Percentiles rank a stretch among this genome's conserved stretches.
These are phyloP conservation scores for Drosophila lini DNA, from an alignment of 1,140 invertebrate species.

Conservation along the genomic window DNA sequence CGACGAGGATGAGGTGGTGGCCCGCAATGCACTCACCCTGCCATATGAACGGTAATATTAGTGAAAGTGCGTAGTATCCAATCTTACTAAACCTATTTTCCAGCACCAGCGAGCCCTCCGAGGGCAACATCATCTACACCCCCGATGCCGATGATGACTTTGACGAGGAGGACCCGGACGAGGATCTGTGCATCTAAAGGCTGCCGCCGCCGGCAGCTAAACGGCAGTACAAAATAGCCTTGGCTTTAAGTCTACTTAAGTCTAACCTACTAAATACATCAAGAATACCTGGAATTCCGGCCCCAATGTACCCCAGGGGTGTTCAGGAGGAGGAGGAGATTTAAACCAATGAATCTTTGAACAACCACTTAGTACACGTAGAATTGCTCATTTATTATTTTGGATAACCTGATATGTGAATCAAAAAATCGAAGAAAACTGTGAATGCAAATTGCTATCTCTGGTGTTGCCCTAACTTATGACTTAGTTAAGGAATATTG, in stretches of 20 bases:
- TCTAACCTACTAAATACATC: constrained; percentile 46
- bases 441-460: constrained; percentile 26
- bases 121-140: constrained; percentile 85
- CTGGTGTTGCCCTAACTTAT: constrained; percentile 38
- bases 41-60: constrained; percentile 79
- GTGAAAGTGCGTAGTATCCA: background rate
- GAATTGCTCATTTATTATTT: constrained; percentile 56
- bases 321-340: constrained; percentile 6
- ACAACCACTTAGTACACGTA: constrained; percentile 39
- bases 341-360: constrained; percentile 22
- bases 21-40: constrained; percentile 80
- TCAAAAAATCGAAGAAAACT: constrained; percentile 45
- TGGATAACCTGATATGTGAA: constrained; percentile 53
- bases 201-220: constrained; percentile 35
- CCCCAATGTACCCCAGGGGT: constrained; percentile 20
- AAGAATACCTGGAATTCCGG: constrained; percentile 39
- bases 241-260: constrained; percentile 76
- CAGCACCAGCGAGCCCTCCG: constrained; percentile 66
- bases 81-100: background rate
- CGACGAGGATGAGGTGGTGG: constrained; percentile 78
- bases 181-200: constrained; percentile 70
- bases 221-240: constrained; percentile 78
- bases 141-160: constrained; percentile 86
- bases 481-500: constrained; percentile 48
- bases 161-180: constrained; percentile 87